Conservation (phyloP, 2,113 vertebrate species). For the Oryzias woworae region DNA sequence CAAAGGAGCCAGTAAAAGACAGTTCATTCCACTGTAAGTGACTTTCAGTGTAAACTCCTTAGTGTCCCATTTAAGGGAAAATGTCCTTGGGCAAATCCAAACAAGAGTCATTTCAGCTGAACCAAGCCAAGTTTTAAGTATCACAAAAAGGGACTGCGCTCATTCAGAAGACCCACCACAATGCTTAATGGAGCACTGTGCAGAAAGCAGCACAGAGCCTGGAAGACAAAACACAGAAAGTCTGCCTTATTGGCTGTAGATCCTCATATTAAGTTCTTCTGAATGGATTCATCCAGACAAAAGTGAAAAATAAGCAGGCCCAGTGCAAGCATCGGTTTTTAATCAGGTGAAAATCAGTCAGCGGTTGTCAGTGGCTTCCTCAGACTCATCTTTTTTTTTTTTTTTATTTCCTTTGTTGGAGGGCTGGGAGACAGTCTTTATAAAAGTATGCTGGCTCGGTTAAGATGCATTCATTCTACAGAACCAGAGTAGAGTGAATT, state of each 20-base stretch:
- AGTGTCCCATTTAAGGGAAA: conserved; percentile 72
- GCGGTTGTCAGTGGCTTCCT: conserved; percentile 38
- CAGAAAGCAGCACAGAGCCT: conserved; percentile 59
- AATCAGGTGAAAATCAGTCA: conserved; percentile 66
- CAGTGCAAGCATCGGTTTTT: conserved; percentile 63
- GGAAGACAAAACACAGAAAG: conserved; percentile 58
- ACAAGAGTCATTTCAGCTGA: conserved; percentile 67
- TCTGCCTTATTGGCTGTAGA: conserved; percentile 47
- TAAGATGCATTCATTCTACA: conserved; percentile 33
- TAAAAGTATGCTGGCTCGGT: conserved; percentile 22
- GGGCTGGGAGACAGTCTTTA: conserved; percentile 14
- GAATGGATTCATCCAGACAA: conserved; percentile 51
- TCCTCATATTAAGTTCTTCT: conserved; percentile 61
- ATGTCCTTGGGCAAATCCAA: conserved; percentile 73
- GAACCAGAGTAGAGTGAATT: conserved; percentile 34
- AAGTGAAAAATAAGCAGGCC: conserved; percentile 53
- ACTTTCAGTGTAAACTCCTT: conserved; percentile 71
- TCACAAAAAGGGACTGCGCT: conserved; percentile 58
- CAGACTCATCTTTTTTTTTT: conserved; percentile 42
- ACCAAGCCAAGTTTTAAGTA: conserved; percentile 75
- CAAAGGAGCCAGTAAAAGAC: conserved; percentile 75
- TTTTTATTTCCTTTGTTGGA: conserved; percentile 35
- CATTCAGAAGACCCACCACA: conserved; percentile 70
- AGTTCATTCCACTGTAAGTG: conserved; percentile 66
- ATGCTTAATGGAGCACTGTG: conserved; percentile 65